Conservation (phyloP, 2,888 invertebrate species). For the Antheraea assamensis region DNA sequence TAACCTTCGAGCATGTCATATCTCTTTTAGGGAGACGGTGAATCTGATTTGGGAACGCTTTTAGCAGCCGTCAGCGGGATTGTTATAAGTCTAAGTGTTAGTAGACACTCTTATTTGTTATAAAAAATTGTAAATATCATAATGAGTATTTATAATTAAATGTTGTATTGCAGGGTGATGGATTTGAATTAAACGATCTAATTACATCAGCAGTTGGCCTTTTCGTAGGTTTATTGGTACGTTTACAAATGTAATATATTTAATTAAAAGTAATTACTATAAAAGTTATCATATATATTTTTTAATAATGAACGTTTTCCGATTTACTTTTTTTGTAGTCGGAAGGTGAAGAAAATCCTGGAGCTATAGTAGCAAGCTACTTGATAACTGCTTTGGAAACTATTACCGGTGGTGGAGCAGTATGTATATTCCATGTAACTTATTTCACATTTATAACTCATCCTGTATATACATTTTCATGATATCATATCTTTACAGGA, state of each 20-base stretch:
- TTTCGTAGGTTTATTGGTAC: conserved; percentile 72
- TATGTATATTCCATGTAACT: conserved; percentile 41
- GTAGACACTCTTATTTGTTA: conserved; percentile 36
- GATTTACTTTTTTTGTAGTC: conserved; percentile 51
- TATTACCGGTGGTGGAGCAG: conserved; percentile 75
- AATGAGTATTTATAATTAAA: background rate
- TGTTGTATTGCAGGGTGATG: conserved; percentile 66
- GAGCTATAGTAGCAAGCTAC: conserved; percentile 69
- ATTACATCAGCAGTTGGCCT: conserved; percentile 72
- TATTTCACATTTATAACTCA: background rate
- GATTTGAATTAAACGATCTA: conserved; percentile 68
- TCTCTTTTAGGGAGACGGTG: conserved; percentile 64
- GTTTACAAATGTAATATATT: conserved; percentile 32
- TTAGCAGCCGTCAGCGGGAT: conserved; percentile 74
- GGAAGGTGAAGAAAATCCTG: conserved; percentile 72
- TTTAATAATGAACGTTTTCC: background rate
- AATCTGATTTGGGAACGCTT: conserved; percentile 73
- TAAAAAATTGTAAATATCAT: conserved; percentile 5
- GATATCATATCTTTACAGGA: conserved; percentile 51
- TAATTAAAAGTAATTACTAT: background rate
- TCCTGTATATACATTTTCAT: background rate
- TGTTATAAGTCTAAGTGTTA: conserved; percentile 72
- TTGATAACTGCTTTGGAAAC: conserved; percentile 71
- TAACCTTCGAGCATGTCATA: background rate
- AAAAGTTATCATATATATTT: too few species aligned